A percentile compares a stretch with the other conserved stretches of the same genome.
Conservation (phyloP, 2,113 vertebrate species). For the Hiodon alosoides region DNA sequence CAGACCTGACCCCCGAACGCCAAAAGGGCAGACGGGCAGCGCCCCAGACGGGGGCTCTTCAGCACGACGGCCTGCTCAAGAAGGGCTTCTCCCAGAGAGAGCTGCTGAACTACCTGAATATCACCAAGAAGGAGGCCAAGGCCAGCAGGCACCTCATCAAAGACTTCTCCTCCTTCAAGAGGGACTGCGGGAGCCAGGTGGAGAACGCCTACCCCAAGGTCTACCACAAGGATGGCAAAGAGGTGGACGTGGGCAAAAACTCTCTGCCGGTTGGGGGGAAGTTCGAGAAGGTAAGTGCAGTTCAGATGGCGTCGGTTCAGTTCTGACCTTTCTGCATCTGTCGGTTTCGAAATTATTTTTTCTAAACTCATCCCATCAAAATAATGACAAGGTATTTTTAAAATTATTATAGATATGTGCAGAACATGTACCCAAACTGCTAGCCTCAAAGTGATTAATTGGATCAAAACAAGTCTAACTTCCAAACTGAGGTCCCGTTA, state of each 20-base stretch:
- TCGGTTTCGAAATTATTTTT: no score
- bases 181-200: slow-evolving; percentile 68
- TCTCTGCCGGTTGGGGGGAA: slow-evolving; percentile 84
- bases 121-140: slow-evolving; percentile 81
- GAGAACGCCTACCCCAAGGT: slow-evolving; percentile 75
- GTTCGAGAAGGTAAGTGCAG: slow-evolving; percentile 79
- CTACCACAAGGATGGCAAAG: slow-evolving; percentile 76
- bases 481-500: no score
- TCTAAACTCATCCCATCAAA: no score
- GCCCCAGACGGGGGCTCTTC: slow-evolving; percentile 73
- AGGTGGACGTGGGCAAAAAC: slow-evolving; percentile 83
- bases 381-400: no score
- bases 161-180: slow-evolving; percentile 52
- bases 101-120: slow-evolving; percentile 86
- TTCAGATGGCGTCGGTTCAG: no score
- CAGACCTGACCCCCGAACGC: slow-evolving; percentile 72
- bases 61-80: slow-evolving; percentile 76
- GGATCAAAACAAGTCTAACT: no score
- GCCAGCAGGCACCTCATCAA: slow-evolving; percentile 60
- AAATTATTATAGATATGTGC: no score
- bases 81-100: slow-evolving; percentile 86
- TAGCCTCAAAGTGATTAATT: no score
- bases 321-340: no score
- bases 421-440: no score
- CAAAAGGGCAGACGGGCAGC: slow-evolving; percentile 58